Evolutionary conservation across 1,140 invertebrate species (phyloP), one percentile per base, ranked within the genome.

Genomic region (Philotrypesis tridentata): DNA sequence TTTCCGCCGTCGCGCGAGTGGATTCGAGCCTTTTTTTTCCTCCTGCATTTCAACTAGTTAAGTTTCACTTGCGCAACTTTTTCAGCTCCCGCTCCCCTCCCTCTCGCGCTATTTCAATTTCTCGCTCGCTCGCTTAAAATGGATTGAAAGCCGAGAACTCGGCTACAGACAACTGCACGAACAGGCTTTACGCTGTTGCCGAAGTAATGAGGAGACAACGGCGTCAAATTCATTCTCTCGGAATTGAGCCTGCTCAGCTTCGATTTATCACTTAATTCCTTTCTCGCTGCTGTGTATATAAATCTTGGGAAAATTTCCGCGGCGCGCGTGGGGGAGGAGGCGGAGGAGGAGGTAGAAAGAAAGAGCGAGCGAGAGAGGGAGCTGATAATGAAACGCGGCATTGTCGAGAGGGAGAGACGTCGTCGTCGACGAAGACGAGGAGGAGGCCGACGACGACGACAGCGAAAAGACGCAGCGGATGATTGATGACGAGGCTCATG

Each of bases 381-480:
- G 37, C 33, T 48, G 71, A 73, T 73, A 73, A 73, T 73, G 71
- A 73, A 73, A 73, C 73, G 73, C 73, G 60, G 55, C 73, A 75
- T 75, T 75, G 73, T 75, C 73, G 17, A 23, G 43, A 21, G 29
- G 21, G 7, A 72, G 70, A 37, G 31, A 29, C n/a, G n/a, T n/a
- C n/a, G n/a, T n/a, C n/a, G n/a, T n/a, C n/a, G n/a, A n/a, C n/a
- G n/a, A n/a, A n/a, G n/a, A 14, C 29, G 70, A 72, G 70, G 11
- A n/a, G n/a, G 70, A 68, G 31, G 9, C 61, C 3, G 61, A n/a
- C 17, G 67, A 6, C 37, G 70, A 74, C 27, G 72, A 74, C 72
- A 74, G 33, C 43, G 25, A 29, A 27, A 74, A 74, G 43, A 74
- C 60, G 40, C 72, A 7, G 2, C 31, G n/a, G 25, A 31, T 75